Evolutionary conservation across 1,140 invertebrate species (phyloP), one percentile per base, ranked within the genome.

Genomic region (Hirudo medicinalis): DNA sequence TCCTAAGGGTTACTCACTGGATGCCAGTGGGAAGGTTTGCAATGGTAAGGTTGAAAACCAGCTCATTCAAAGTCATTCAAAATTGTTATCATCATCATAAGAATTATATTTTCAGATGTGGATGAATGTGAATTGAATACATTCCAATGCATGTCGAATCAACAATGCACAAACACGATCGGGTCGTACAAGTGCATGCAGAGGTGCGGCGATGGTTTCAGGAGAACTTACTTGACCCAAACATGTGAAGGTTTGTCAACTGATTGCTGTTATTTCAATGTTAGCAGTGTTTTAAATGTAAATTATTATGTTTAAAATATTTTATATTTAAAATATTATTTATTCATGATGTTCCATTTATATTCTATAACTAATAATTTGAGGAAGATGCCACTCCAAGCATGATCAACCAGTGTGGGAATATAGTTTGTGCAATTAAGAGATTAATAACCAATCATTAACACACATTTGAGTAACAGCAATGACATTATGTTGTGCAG

Each of bases 1-100:
- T 78, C 85, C 87, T 15, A 84, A 86, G 32, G 90, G 90, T 0
- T 80, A 73, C 60, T 75, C 71, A 5, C 75, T 83, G 36, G 76
- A 73, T 43, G 67, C 75, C 17, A 79, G 81, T 74, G 81, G 81
- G 0, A 73, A 75, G 60, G 79, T 77, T 15, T 84, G 83, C 75
- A 75, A 76, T 76, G 82, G 81, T 82, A 66, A 75, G 74, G 13
- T 49, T 19, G 15, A 49, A 5, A 11, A 49, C 15, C 6, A 6
- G 32, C 32, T 70, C 49, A 13, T 70, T 27, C 32, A 22, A 69
- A 25, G 9, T 43, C 36, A 32, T 2, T 67, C 2, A 67, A 3
- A 2, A 69, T 69, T 25, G 36, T 22, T 13, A 40, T n/a, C 67
- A 69, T 17, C 67, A 20, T 69, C 67, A 32, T 32, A 25, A 0